Base-by-base conservation (phyloP, 1,140 invertebrate genomes). In the Aethina tumida region DNA sequence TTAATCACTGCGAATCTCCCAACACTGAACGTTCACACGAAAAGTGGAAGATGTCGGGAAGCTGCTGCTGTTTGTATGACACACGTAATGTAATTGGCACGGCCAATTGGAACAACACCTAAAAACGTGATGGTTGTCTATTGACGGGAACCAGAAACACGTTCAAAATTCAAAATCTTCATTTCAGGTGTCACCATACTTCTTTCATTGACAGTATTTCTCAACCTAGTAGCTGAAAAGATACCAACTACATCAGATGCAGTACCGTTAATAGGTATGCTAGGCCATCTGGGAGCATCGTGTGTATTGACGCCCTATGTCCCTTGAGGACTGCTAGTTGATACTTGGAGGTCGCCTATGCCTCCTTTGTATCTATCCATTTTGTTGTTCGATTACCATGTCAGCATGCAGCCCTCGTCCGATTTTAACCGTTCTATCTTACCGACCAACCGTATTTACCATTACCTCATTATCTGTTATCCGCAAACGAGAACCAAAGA, bases 201-300 rank as follows among this genome's bases (percentile, higher is more conserved):
- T 63, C 84, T 98, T 66, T 97, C 93, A 66, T 79, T 98, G 75
- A 97, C 93, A 69, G 93, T 97, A 63, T 98, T 97, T 80, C 77
- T 89, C 67, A 89, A 89, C 73, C 78, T 93, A 69, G 86, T 93
- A 52, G 84, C 86, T 52, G 87, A 92, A 77, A 88, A 83, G 60
- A 82, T 92, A 75, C 88, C 88, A 56, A 82, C 85, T 49, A 88
- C 85, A 41, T 91, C 87, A 60, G 87, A 92, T 64, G 85, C 84
- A 58, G 82, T 90, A 56, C 74, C 74, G 55, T 67, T 76, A 55
- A 75, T 75, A 74, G 74, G 52, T 53, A 52, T 51, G 43, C 33
- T 47, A 55, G 55, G 53, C 51, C 55, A 47, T 49, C 52, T 52
- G 51, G 53, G 57, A 53, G 52, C 56, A 61, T 62, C 58, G 42